Conservation (phyloP, 1,140 invertebrate genomes). For the Pachypsylla venusta region DNA sequence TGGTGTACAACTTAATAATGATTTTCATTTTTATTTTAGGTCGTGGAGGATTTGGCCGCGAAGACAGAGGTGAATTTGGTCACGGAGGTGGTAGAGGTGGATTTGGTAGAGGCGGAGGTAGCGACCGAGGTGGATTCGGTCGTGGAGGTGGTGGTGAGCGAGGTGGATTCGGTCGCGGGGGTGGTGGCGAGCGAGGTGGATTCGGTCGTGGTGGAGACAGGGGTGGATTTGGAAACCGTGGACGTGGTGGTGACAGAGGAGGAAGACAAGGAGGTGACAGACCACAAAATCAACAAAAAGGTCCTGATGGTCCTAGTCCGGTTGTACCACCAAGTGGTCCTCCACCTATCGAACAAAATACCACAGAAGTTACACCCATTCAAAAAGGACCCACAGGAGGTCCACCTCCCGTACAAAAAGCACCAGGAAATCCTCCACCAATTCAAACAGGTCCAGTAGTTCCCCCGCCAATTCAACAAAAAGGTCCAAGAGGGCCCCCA, state of each 20-base stretch:
- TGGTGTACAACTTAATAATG: too few relatives aligned
- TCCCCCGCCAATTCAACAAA: background rate
- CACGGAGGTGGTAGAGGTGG: constrained; percentile 14
- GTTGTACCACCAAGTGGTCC: too few relatives aligned
- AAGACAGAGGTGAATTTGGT: constrained; percentile 16
- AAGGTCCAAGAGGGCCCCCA: background rate
- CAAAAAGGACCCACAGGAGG: background rate
- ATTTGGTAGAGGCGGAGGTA: constrained; percentile 16
- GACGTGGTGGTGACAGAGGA: constrained; percentile 11
- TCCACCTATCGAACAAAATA: too few relatives aligned
- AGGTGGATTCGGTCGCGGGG: constrained; percentile 1
- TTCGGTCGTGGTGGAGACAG: constrained; percentile 13
- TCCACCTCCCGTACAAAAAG: background rate
- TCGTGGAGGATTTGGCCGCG: constrained; percentile 13
- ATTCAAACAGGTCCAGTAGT: background rate
- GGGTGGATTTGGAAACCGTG: constrained; percentile 14
- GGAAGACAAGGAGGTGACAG: constrained; percentile 12
- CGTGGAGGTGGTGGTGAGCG: constrained; percentile 11
- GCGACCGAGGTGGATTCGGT: constrained; percentile 13
- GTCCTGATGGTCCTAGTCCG: background rate
- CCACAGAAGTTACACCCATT: too few relatives aligned
- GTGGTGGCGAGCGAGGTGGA: constrained; percentile 10
- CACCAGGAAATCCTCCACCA: background rate
- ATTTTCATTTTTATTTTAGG: background rate
- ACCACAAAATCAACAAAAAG: background rate